Percentiles rank a stretch among this genome's conserved stretches.
Conservation (phyloP, 2,888 invertebrate species). For the Patella caerulea region DNA sequence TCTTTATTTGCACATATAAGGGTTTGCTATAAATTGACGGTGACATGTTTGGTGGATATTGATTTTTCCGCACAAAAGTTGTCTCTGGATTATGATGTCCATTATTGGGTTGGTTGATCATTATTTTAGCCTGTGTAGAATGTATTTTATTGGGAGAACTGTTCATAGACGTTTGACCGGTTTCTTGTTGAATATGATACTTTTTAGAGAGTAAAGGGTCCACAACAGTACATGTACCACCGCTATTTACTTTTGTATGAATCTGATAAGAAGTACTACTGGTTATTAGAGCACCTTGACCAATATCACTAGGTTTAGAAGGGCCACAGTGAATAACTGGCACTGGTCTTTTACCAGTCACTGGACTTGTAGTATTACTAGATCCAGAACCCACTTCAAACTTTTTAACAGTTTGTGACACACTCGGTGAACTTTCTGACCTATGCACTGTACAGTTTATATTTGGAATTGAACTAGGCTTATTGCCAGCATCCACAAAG, state of each 20-base stretch:
- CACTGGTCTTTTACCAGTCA: conserved; percentile 18
- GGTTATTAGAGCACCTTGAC: not conserved
- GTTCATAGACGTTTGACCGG: not conserved
- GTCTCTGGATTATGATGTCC: conserved; percentile 18
- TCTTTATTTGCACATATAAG: conserved; percentile 28
- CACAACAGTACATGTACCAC: conserved; percentile 17
- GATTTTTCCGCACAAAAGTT: conserved; percentile 2
- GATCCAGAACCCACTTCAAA: not conserved
- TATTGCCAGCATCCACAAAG: conserved; percentile 31
- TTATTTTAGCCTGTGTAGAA: conserved; percentile 8
- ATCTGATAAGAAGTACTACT: not conserved
- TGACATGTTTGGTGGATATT: conserved; percentile 14
- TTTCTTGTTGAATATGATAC: not conserved
- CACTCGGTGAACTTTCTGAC: conserved; percentile 18
- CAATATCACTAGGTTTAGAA: conserved; percentile 16
- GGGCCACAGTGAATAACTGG: conserved; percentile 17
- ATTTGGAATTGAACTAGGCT: conserved; percentile 28
- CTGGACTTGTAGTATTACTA: conserved; percentile 16
- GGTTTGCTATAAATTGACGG: conserved; percentile 22
- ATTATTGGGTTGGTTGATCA: conserved; percentile 15
- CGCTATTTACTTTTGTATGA: conserved; percentile 8
- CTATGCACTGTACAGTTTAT: conserved; percentile 24
- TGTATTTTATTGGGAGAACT: not conserved
- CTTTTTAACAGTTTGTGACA: conserved; percentile 10
- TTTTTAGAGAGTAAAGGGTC: conserved; percentile 8